Conservation (phyloP, 1,140 invertebrate genomes). For the Agrypnia vestita region DNA sequence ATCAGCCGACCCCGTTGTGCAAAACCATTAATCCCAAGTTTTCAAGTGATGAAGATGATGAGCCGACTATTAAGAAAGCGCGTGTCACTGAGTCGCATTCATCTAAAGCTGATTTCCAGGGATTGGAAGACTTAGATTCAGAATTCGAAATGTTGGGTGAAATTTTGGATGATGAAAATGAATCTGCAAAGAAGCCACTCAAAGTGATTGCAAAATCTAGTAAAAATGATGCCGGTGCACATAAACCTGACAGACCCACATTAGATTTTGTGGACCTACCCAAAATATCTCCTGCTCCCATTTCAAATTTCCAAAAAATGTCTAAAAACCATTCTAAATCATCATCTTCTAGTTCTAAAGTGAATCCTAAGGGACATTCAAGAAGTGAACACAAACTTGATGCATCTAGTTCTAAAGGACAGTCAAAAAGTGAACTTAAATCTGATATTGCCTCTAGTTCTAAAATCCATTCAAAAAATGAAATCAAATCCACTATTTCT, state of each 20-base stretch:
- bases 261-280: neutral
- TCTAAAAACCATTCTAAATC: constrained; percentile 18
- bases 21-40: constrained; percentile 64
- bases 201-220: neutral
- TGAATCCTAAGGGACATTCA: neutral
- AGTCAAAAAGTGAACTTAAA: constrained; percentile 4
- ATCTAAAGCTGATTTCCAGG: constrained; percentile 65
- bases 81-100: constrained; percentile 61
- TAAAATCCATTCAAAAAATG: constrained; percentile 1
- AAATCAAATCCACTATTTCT: neutral
- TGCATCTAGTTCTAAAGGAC: neutral
- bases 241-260: neutral
- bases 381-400: constrained; percentile 10
- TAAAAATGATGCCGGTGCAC: neutral
- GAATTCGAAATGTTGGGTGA: constrained; percentile 72
- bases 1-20: constrained; percentile 64
- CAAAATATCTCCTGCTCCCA: neutral
- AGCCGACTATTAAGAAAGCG: constrained; percentile 67
- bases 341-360: constrained; percentile 17
- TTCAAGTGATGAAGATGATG: constrained; percentile 72
- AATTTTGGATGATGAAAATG: constrained; percentile 71
- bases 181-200: constrained; percentile 2
- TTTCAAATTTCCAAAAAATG: constrained; percentile 4
- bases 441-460: constrained; percentile 1
- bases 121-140: constrained; percentile 68